A percentile compares a stretch with the other conserved stretches of the same genome.
Conservation (phyloP, 2,113 vertebrate genomes). For the Corythaixoides concolor region DNA sequence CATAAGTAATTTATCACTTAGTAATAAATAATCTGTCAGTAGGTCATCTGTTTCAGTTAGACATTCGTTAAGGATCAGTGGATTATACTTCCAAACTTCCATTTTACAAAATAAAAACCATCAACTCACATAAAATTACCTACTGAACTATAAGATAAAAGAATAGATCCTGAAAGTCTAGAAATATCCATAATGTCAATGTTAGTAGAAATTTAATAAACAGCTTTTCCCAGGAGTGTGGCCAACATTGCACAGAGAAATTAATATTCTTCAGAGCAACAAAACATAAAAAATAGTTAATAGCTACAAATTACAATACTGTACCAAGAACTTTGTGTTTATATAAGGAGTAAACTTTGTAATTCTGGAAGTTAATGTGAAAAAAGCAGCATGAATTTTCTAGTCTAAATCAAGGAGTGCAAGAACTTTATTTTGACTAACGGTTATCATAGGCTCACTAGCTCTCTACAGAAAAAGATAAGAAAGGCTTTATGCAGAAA, state of each 20-base stretch:
- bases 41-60: not conserved
- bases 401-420: not conserved
- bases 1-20: not conserved
- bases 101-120: not conserved
- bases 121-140: not conserved
- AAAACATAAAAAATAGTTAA: not conserved
- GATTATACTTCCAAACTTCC: not conserved
- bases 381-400: not conserved
- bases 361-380: not conserved
- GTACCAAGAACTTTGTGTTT: not conserved
- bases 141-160: not conserved
- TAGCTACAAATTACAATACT: not conserved
- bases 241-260: not conserved
- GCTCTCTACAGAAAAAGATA: not conserved
- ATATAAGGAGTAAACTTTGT: not conserved
- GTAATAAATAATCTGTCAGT: not conserved
- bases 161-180: not conserved
- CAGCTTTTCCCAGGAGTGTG: not conserved
- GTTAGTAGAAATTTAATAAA: not conserved
- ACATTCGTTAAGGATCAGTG: not conserved
- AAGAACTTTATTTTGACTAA: not conserved
- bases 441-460: not conserved
- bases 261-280: not conserved
- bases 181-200: not conserved
- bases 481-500: not conserved